phyloP scores from a whole-genome alignment of 2,797 vertebrate genomes.

The Coreius guichenoti region DNA sequence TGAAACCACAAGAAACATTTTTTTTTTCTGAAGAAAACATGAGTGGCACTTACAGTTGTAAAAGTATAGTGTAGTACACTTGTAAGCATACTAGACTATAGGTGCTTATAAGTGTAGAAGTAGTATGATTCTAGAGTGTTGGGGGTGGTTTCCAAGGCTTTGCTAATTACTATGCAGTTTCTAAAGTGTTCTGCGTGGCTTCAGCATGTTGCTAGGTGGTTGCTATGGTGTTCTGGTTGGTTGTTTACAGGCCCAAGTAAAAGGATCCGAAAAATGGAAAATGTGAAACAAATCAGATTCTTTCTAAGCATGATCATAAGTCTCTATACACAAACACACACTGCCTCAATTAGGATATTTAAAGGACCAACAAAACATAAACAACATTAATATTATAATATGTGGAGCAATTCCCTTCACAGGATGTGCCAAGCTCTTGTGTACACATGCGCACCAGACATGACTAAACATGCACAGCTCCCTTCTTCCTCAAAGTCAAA shows the following conservation, averaged over 20 bases:
- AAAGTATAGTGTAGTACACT: not conserved
- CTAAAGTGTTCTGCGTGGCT: not conserved
- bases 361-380: not conserved
- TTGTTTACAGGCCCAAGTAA: not conserved
- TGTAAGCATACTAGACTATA: not conserved
- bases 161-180: not conserved
- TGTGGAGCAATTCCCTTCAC: slow-evolving; percentile 9
- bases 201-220: not conserved
- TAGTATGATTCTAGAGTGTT: not conserved
- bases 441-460: slow-evolving; percentile 46
- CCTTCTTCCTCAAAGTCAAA: slow-evolving; percentile 42
- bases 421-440: not conserved
- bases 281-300: not conserved
- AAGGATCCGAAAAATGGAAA: not conserved
- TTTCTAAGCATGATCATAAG: not conserved
- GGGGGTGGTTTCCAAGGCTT: not conserved
- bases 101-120: not conserved
- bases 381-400: slow-evolving; percentile 18
- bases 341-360: slow-evolving; percentile 1
- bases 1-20: not conserved
- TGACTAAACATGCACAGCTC: slow-evolving; percentile 40
- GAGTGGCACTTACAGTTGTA: not conserved
- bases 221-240: not conserved
- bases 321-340: slow-evolving; percentile 17
- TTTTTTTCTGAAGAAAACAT: not conserved